Evolutionary conservation across 2,797 vertebrate genomes (phyloP).

Genomic region (Channallabes apus): DNA sequence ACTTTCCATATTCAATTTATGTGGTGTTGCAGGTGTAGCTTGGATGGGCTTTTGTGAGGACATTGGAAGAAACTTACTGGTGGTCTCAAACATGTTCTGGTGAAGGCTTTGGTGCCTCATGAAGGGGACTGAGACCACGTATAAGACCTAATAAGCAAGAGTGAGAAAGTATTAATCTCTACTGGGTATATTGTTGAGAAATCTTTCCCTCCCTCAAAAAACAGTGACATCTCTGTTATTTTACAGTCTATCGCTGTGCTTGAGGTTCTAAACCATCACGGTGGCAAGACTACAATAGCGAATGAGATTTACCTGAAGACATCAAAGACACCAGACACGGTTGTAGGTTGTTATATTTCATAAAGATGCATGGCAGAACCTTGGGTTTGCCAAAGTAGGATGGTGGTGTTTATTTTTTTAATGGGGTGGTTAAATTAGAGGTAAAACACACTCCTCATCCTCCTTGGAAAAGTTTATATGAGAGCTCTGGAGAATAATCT

Average conservation of each 20-base stretch:
- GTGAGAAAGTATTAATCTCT: background rate
- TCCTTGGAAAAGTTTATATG: background rate
- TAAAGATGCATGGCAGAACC: background rate
- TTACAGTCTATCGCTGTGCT: background rate
- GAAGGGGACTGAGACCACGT: background rate
- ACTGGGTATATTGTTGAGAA: background rate
- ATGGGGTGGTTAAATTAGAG: background rate
- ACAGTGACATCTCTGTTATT: background rate
- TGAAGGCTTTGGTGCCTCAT: background rate
- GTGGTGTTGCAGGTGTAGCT: background rate
- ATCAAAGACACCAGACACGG: background rate
- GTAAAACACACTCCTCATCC: background rate
- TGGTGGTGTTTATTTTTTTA: background rate
- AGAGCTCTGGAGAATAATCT: background rate
- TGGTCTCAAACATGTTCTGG: background rate
- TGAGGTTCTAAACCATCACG: background rate
- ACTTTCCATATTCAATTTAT: background rate
- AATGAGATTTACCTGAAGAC: background rate
- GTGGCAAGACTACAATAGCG: background rate
- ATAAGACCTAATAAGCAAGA: background rate
- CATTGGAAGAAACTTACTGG: background rate
- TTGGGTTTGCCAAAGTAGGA: background rate
- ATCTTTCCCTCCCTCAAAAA: background rate
- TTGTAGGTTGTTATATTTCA: background rate
- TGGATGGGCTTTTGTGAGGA: background rate